Evolutionary conservation across 2,797 vertebrate species (phyloP), one percentile per base, ranked within the genome.

Genomic region (Acanthornis magna): DNA sequence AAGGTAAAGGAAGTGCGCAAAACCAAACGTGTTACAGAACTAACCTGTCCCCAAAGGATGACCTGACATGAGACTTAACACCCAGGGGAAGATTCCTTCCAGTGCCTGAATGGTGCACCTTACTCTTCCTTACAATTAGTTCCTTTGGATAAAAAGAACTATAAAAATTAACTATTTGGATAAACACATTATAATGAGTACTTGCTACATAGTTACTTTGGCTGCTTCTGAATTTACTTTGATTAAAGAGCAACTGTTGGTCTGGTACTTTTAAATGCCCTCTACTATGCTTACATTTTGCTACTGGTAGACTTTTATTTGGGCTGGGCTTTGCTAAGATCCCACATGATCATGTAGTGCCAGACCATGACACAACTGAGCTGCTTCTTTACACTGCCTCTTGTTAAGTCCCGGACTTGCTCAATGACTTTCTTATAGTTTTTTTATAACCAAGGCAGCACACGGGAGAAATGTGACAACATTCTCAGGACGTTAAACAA

Each of bases 1-100:
- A 93, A 95, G 88, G 94, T 74, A 87, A 88, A 87, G 92, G 85
- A 96, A 94, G 90, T 79, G 71, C 0, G 2, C 74, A 96, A 80
- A 95, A 34, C 86, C 62, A 71, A 87, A 51, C 16, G 14, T 58
- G 88, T 74, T 58, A 79, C 63, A 85, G 93, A 82, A 76, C 73
- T 76, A 90, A 82, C 66, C 67, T 45, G 20, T 63, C 82, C 63
- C 63, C 13, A 5, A 63, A 77, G 50, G 42, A 93, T 17, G 20
- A 61, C 63, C n/a, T 2, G 2, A 71, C 40, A 30, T 14, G 29
- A 77, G 68, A 47, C 47, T 57, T 54, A 67, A 40, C 1, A 2
- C 45, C 23, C 36, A 43, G 60, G 63, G 38, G 27, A 88, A 90
- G 67, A 79, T 36, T 40, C 55, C 19, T 81, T 83, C 45, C 76